Evolutionary conservation across 2,888 invertebrate genomes (phyloP).

Genomic region (Drosophila monieri): DNA sequence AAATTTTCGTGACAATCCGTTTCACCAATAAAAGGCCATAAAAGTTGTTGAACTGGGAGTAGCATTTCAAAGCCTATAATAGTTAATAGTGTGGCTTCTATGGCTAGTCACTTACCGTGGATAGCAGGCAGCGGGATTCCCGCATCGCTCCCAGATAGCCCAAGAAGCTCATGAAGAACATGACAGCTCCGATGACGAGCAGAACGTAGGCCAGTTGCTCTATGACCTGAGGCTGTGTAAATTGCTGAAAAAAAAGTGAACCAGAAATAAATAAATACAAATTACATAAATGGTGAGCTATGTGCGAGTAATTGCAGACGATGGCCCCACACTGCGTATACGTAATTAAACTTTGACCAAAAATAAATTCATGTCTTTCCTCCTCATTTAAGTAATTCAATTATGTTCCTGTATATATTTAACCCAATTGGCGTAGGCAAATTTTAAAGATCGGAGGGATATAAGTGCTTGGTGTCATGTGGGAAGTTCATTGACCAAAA

Average conservation of each 20-base stretch:
- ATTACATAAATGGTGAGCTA: constrained; percentile 15
- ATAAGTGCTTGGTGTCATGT: not conserved
- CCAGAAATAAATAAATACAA: constrained; percentile 4
- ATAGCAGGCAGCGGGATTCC: constrained; percentile 88
- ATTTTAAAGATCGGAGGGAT: constrained; percentile 13
- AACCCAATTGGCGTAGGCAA: constrained; percentile 35
- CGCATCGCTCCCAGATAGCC: constrained; percentile 89
- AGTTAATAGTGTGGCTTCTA: not conserved
- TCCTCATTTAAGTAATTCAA: constrained; percentile 53
- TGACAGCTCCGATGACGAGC: constrained; percentile 88
- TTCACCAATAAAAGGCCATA: not conserved
- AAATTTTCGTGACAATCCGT: constrained; percentile 26
- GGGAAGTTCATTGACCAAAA: constrained; percentile 38
- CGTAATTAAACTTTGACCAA: constrained; percentile 71
- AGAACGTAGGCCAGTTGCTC: constrained; percentile 88
- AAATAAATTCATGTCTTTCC: constrained; percentile 5
- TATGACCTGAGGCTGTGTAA: constrained; percentile 87
- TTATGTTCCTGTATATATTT: constrained; percentile 31
- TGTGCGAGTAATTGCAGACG: constrained; percentile 38
- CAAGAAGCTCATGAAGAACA: constrained; percentile 89
- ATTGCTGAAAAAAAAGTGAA: constrained; percentile 83
- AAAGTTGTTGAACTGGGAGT: not conserved
- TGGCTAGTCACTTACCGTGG: constrained; percentile 86
- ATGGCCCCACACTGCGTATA: constrained; percentile 49
- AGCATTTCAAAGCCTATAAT: not conserved